These are phyloP conservation scores for Orestias chungarensis DNA, from an alignment of 2,797 vertebrate species.

Conservation along the genomic window DNA sequence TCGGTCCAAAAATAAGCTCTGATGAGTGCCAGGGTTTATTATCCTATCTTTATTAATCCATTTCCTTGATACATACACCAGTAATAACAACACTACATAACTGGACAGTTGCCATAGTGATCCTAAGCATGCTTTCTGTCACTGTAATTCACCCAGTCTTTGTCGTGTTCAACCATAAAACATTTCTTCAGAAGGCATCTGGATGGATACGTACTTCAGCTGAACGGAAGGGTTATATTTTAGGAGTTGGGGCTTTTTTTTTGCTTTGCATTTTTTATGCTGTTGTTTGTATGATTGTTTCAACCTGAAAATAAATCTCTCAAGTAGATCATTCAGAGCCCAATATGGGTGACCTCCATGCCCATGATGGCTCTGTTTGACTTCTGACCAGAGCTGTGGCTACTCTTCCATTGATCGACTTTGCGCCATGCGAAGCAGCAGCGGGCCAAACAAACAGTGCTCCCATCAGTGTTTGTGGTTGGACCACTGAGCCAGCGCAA, in stretches of 20 bases:
- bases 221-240: background rate
- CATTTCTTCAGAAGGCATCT: background rate
- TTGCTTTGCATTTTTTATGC: background rate
- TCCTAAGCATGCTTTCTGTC: background rate
- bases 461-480: conserved; percentile 49
- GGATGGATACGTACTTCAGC: background rate
- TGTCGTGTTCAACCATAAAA: background rate
- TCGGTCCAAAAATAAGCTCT: too few relatives aligned
- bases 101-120: background rate
- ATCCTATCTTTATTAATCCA: background rate
- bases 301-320: background rate
- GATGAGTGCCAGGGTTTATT: too few relatives aligned
- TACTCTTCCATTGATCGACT: conserved; percentile 57
- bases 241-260: background rate
- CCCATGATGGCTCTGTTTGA: background rate
- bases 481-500: conserved; percentile 39
- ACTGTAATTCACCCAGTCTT: background rate
- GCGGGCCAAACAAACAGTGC: conserved; percentile 44
- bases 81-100: background rate
- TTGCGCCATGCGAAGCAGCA: conserved; percentile 38
- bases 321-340: background rate
- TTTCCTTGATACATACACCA: background rate
- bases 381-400: background rate
- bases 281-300: background rate
- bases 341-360: background rate